Percentiles rank a stretch among this genome's conserved stretches.
Conservation (phyloP, 2,113 vertebrate species). For the Pangasianodon hypophthalmus region DNA sequence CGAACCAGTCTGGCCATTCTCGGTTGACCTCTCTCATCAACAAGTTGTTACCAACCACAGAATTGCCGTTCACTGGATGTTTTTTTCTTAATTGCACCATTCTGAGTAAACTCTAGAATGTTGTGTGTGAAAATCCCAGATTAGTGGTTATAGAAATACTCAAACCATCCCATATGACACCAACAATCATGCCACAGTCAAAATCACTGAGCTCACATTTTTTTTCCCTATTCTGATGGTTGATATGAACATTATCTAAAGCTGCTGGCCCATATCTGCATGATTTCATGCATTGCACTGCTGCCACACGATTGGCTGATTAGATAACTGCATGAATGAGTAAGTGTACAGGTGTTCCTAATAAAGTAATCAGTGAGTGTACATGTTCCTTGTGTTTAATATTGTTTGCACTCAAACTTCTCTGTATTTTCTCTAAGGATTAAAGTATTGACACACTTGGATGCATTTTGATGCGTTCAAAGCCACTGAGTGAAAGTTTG, state of each 20-base stretch:
- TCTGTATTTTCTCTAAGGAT: background rate
- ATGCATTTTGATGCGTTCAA: background rate
- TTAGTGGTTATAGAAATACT: background rate
- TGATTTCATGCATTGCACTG: background rate
- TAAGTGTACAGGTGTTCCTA: background rate
- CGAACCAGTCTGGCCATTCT: background rate
- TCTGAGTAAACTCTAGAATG: background rate
- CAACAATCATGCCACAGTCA: background rate
- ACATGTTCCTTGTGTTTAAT: background rate
- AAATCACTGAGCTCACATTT: background rate
- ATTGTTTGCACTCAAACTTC: background rate
- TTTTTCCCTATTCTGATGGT: background rate
- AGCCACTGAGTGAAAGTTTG: background rate
- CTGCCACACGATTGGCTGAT: background rate
- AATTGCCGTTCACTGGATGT: too few relatives aligned
- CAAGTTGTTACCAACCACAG: too few relatives aligned
- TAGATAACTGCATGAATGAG: background rate
- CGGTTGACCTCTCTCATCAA: background rate
- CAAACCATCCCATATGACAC: background rate
- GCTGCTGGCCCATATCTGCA: background rate
- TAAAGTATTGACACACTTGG: background rate
- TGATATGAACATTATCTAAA: background rate
- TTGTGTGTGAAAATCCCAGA: background rate
- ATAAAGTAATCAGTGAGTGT: background rate
- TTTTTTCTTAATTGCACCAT: too few relatives aligned